These are phyloP conservation scores for Cyrtodaria siliqua DNA, from an alignment of 2,888 invertebrate species.

Conservation along the genomic window DNA sequence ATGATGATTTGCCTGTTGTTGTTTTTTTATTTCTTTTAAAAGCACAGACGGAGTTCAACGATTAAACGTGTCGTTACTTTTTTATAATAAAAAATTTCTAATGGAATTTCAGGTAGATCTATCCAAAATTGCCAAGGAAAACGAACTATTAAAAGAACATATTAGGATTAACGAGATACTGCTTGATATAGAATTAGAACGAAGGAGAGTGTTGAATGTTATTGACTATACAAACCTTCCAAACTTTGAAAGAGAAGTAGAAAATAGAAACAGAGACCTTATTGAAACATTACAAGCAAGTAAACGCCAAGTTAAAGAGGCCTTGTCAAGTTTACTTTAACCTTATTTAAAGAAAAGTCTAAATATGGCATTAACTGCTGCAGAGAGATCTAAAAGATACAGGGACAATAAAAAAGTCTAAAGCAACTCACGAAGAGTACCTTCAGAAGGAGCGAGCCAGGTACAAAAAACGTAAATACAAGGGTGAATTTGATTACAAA, in stretches of 20 bases:
- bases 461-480: background rate
- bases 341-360: no score
- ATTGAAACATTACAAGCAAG: background rate
- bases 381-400: no score
- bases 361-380: background rate
- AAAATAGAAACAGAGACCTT: background rate
- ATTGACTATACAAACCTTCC: background rate
- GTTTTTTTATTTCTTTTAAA: no score
- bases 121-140: background rate
- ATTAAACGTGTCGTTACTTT: no score
- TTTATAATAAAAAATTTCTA: no score
- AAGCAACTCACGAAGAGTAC: background rate
- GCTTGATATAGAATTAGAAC: background rate
- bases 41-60: no score
- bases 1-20: no score
- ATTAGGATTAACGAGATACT: background rate
- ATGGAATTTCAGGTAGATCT: background rate
- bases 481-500: background rate
- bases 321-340: background rate
- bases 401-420: no score
- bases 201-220: background rate
- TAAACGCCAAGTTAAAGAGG: background rate
- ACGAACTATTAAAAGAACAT: background rate
- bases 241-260: background rate
- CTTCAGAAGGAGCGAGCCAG: background rate